Conservation (phyloP, 2,888 invertebrate genomes). For the Aspidiotus destructor region DNA sequence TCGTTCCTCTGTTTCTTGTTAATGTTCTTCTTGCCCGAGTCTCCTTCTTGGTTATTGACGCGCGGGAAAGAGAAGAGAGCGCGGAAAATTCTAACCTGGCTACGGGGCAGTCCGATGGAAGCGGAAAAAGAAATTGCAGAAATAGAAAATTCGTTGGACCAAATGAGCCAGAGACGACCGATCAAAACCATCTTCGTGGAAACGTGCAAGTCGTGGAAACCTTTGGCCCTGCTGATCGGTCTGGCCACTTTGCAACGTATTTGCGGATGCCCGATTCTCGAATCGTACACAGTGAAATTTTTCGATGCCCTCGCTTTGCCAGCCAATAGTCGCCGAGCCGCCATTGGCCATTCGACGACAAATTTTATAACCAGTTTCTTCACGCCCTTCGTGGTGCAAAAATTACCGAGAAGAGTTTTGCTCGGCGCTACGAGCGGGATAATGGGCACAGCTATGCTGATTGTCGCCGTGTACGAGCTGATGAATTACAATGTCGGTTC, state of each 20-base stretch:
- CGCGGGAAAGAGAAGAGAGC: conserved; percentile 25
- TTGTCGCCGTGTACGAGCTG: conserved; percentile 23
- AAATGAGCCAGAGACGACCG: background rate
- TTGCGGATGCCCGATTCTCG: conserved; percentile 25
- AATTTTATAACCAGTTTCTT: conserved; percentile 24
- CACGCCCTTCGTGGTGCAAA: conserved; percentile 21
- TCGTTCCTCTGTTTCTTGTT: conserved; percentile 15
- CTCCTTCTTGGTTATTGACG: conserved; percentile 32
- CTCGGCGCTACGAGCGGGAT: conserved; percentile 20
- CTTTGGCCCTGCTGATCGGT: conserved; percentile 22
- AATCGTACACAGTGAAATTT: conserved; percentile 25
- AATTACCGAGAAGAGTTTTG: conserved; percentile 12
- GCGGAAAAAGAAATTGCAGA: conserved; percentile 26
- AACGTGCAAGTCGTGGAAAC: conserved; percentile 23
- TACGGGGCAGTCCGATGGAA: conserved; percentile 15
- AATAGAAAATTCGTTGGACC: conserved; percentile 22
- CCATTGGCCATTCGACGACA: conserved; percentile 26
- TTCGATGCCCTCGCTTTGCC: conserved; percentile 24
- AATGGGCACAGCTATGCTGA: conserved; percentile 23
- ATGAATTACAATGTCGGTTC: background rate
- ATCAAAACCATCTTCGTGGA: background rate
- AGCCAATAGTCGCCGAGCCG: conserved; percentile 14
- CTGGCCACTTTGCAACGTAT: conserved; percentile 19
- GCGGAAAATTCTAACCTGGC: conserved; percentile 16
- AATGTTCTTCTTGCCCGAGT: conserved; percentile 32